phyloP scores from a whole-genome alignment of 1,140 invertebrate species.

The Leucophenga varia region DNA sequence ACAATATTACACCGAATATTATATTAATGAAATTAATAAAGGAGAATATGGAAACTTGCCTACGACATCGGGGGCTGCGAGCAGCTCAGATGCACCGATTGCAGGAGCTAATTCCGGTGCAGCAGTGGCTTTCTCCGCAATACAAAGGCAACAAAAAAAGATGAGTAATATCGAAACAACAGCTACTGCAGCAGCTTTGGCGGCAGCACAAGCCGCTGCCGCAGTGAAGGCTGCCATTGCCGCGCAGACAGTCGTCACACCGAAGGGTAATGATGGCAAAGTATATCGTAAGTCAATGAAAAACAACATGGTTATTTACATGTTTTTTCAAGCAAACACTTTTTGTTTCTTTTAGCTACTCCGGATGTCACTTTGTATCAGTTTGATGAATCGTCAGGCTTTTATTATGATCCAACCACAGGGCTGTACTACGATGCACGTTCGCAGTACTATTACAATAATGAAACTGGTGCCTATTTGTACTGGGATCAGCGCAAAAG shows the following conservation, averaged over 20 bases:
- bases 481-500: constrained; percentile 89
- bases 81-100: constrained; percentile 57
- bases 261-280: constrained; percentile 66
- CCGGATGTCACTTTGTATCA: constrained; percentile 91
- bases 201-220: constrained; percentile 40
- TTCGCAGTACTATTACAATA: constrained; percentile 93
- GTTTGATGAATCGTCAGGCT: constrained; percentile 93
- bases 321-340: not conserved
- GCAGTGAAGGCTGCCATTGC: constrained; percentile 36
- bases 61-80: constrained; percentile 35
- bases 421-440: constrained; percentile 94
- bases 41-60: constrained; percentile 58
- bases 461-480: constrained; percentile 84
- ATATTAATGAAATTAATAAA: constrained; percentile 70
- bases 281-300: constrained; percentile 62
- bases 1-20: constrained; percentile 81
- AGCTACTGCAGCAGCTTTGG: constrained; percentile 44
- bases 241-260: constrained; percentile 46
- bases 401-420: constrained; percentile 93
- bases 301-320: not conserved
- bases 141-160: constrained; percentile 59
- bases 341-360: constrained; percentile 59
- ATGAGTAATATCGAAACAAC: constrained; percentile 45
- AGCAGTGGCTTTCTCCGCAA: constrained; percentile 85
- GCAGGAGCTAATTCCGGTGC: constrained; percentile 80